Percentiles rank a stretch among this genome's conserved stretches.
Evolutionary conservation across 1,140 invertebrate genomes (phyloP).

Genomic region (Cheumatopsyche charites): DNA sequence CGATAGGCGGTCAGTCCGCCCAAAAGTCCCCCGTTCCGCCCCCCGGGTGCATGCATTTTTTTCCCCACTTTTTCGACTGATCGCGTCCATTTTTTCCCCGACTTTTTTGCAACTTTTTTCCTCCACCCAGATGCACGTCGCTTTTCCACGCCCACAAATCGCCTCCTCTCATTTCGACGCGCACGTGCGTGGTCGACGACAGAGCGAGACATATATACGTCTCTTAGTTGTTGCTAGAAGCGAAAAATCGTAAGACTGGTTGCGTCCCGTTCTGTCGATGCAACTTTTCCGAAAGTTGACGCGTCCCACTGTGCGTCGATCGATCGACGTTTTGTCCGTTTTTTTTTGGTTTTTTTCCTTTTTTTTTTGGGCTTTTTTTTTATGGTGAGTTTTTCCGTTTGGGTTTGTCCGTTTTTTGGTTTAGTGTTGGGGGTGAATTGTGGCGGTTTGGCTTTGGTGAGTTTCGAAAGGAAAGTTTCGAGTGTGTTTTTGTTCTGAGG

Average conservation of each 20-base stretch:
- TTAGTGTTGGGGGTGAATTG: too few species aligned
- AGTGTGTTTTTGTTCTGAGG: constrained; percentile 31
- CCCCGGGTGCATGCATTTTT: constrained; percentile 40
- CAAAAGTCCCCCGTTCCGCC: constrained; percentile 12
- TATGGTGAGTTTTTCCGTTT: too few species aligned
- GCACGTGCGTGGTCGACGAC: constrained; percentile 2
- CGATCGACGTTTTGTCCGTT: neutral
- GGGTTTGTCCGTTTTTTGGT: too few species aligned
- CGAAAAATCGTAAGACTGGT: constrained; percentile 5
- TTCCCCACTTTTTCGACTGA: constrained; percentile 47
- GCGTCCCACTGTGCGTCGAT: constrained; percentile 12
- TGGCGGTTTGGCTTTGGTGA: neutral
- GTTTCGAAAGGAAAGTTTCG: constrained; percentile 21
- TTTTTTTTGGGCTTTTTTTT: too few species aligned
- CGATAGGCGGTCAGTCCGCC: constrained; percentile 21
- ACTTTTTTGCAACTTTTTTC: constrained; percentile 48
- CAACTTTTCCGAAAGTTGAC: neutral
- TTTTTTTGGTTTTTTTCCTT: too few species aligned
- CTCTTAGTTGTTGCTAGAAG: neutral
- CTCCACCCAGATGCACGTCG: constrained; percentile 40
- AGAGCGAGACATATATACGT: constrained; percentile 32
- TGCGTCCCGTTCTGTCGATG: constrained; percentile 1
- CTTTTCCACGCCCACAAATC: constrained; percentile 40
- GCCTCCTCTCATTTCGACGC: constrained; percentile 31
- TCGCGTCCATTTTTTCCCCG: constrained; percentile 47